A percentile compares a stretch with the other conserved stretches of the same genome.
Conservation (phyloP, 1,140 invertebrate genomes). For the Calliphora vicina region DNA sequence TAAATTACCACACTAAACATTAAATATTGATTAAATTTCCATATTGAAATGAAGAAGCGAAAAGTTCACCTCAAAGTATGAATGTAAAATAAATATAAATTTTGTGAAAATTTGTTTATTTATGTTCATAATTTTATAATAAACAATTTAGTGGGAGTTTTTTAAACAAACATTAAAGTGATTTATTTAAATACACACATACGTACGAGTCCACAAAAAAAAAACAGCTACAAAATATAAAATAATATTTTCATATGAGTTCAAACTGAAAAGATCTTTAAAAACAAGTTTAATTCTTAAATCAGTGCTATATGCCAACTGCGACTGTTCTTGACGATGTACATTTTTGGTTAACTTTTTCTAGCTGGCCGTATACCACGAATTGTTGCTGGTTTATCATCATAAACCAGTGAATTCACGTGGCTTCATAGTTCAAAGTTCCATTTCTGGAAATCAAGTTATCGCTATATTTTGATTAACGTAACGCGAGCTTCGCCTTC, state of each 20-base stretch:
- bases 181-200: not conserved
- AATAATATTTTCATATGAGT: not conserved
- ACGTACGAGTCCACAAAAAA: not conserved
- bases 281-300: too few relatives aligned
- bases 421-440: too few relatives aligned
- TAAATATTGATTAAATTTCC: slow-evolving; percentile 8
- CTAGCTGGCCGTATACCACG: too few relatives aligned
- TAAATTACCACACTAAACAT: not conserved
- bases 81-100: not conserved
- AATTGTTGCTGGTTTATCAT: too few relatives aligned
- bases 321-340: too few relatives aligned
- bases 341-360: too few relatives aligned
- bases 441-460: too few relatives aligned
- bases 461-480: too few relatives aligned
- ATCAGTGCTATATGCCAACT: too few relatives aligned
- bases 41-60: not conserved
- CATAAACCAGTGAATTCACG: too few relatives aligned
- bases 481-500: too few relatives aligned
- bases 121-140: not conserved
- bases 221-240: not conserved
- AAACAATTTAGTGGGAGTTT: not conserved
- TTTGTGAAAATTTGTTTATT: not conserved
- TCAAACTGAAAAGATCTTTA: too few relatives aligned
- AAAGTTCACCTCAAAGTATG: not conserved
- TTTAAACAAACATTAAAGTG: slow-evolving; percentile 1